These are phyloP conservation scores for Hartigia nigra DNA, from an alignment of 2,888 invertebrate genomes.

Conservation along the genomic window DNA sequence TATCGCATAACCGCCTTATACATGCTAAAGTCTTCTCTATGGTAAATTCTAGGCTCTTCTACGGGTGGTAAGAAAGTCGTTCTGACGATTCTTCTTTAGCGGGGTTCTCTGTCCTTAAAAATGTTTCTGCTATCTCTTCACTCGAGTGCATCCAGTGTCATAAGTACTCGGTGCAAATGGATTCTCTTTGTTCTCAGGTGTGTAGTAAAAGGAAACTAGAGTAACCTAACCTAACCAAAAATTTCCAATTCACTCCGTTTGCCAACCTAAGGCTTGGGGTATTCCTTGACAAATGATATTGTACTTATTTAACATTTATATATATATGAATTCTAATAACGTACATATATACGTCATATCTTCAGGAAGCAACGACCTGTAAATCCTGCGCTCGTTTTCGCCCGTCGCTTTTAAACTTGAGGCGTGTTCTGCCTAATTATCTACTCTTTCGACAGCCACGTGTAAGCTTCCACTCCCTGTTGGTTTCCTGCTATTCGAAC, in stretches of 20 bases:
- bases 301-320: not conserved
- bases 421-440: not conserved
- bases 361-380: conserved; percentile 1
- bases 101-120: not conserved
- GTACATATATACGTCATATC: not conserved
- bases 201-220: not conserved
- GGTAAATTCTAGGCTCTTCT: not conserved
- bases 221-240: not conserved
- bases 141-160: not conserved
- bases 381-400: conserved; percentile 4
- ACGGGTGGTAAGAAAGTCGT: not conserved
- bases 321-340: conserved; percentile 2
- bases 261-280: not conserved
- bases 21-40: not conserved
- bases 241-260: not conserved
- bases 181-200: not conserved
- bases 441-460: not conserved
- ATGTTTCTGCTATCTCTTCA: not conserved
- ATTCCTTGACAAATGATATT: not conserved
- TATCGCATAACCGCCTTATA: not conserved
- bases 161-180: not conserved
- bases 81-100: not conserved
- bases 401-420: not conserved
- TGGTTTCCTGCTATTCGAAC: not conserved
- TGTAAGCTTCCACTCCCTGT: not conserved